Evolutionary conservation across 1,140 invertebrate genomes (phyloP).

Genomic region (Drosophila lini): DNA sequence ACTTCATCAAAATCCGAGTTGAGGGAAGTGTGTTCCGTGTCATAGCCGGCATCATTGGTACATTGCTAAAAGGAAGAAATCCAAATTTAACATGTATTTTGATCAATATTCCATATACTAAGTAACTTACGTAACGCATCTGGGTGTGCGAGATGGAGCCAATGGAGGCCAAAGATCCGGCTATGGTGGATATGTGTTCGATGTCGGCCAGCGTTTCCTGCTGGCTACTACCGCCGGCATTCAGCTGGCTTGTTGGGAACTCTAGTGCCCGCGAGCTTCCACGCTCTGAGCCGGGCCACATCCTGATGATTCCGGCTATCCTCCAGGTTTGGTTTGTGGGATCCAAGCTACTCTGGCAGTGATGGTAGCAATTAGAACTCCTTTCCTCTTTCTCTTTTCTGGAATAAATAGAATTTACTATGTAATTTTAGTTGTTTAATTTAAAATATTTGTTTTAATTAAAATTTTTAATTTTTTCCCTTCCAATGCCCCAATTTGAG

Average conservation of each 20-base stretch:
- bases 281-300: constrained; percentile 74
- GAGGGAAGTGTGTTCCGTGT: constrained; percentile 91
- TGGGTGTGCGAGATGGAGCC: constrained; percentile 86
- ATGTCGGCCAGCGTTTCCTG: constrained; percentile 83
- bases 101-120: accelerated
- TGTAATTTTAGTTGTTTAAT: background rate
- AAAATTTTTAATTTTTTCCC: too few species aligned
- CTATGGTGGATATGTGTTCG: constrained; percentile 87
- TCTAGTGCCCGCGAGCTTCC: constrained; percentile 76
- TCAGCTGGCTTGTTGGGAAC: constrained; percentile 68
- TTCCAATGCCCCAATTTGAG: background rate
- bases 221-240: constrained; percentile 75
- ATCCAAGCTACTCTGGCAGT: constrained; percentile 18
- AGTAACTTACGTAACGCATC: constrained; percentile 71
- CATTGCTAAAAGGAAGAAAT: constrained; percentile 49
- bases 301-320: constrained; percentile 36
- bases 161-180: constrained; percentile 87
- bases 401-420: background rate
- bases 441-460: background rate
- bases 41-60: constrained; percentile 87
- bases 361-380: background rate
- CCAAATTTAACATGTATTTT: background rate
- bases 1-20: constrained; percentile 91
- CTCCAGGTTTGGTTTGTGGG: constrained; percentile 55
- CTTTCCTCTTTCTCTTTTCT: too few species aligned